These are phyloP conservation scores for Agrilus biguttatus DNA, from an alignment of 2,888 invertebrate species.

Conservation along the genomic window DNA sequence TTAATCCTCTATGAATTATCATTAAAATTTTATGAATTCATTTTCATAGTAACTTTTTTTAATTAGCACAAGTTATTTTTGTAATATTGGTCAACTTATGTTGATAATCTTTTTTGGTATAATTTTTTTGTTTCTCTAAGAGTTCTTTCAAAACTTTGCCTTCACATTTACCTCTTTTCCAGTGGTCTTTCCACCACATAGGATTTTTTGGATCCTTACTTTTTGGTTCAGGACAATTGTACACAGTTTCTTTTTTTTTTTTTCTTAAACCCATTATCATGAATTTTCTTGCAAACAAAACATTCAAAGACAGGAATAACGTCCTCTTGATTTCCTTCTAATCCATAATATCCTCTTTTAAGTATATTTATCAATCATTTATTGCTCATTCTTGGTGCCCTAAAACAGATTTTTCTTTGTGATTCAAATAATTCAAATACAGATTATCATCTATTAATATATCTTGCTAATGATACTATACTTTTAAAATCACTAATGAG, in stretches of 20 bases:
- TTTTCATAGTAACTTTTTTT: too few relatives aligned
- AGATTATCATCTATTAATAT: conserved; percentile 43
- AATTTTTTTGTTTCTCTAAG: conserved; percentile 13
- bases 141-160: conserved; percentile 26
- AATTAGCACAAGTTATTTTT: conserved; percentile 1
- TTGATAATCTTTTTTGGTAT: conserved; percentile 15
- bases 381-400: conserved; percentile 32
- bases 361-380: conserved; percentile 33
- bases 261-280: conserved; percentile 23
- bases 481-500: conserved; percentile 49
- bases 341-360: conserved; percentile 28
- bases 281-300: too few relatives aligned
- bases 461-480: conserved; percentile 44
- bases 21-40: too few relatives aligned
- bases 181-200: conserved; percentile 34
- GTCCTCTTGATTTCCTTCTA: conserved; percentile 26
- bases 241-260: conserved; percentile 25
- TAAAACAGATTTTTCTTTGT: conserved; percentile 38
- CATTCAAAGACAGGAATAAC: conserved; percentile 56
- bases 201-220: conserved; percentile 15
- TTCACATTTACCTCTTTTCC: conserved; percentile 32
- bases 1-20: too few relatives aligned
- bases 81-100: conserved; percentile 11
- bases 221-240: conserved; percentile 36
- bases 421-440: conserved; percentile 52